Conservation (phyloP, 2,888 invertebrate genomes). For the Endotricha flammealis region DNA sequence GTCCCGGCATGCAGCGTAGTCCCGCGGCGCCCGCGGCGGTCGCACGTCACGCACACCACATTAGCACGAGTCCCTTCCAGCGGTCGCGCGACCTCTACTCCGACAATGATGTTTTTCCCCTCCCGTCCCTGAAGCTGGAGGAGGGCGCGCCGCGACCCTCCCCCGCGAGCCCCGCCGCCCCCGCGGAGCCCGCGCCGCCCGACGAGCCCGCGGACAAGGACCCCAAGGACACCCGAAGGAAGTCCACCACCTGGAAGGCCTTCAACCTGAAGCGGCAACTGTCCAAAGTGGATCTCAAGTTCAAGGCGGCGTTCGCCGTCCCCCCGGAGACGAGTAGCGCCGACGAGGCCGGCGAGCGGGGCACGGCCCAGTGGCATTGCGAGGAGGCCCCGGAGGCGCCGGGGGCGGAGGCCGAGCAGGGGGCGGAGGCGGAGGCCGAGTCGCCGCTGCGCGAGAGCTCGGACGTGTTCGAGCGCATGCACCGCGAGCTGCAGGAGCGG, state of each 20-base stretch:
- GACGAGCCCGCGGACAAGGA: constrained; percentile 33
- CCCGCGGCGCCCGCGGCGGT: constrained; percentile 7
- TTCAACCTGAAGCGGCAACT: constrained; percentile 90
- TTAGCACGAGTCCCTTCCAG: constrained; percentile 20
- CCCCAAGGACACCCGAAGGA: constrained; percentile 73
- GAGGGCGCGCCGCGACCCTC: constrained; percentile 23
- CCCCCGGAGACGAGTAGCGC: constrained; percentile 57
- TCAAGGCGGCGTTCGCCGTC: constrained; percentile 81
- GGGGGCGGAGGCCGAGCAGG: constrained; percentile 27
- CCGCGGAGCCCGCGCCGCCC: constrained; percentile 25
- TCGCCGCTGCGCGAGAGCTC: constrained; percentile 59
- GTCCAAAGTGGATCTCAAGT: constrained; percentile 86
- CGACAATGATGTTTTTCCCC: constrained; percentile 56
- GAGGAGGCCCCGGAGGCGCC: constrained; percentile 36
- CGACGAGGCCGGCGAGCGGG: constrained; percentile 35
- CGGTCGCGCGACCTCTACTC: constrained; percentile 32
- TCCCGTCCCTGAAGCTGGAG: constrained; percentile 28
- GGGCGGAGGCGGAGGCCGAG: constrained; percentile 24
- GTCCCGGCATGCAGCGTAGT: constrained; percentile 37
- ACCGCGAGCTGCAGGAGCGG: constrained; percentile 55
- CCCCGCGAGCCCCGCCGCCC: constrained; percentile 25
- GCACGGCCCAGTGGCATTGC: constrained; percentile 33
- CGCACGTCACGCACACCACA: constrained; percentile 17
- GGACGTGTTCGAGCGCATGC: constrained; percentile 64
- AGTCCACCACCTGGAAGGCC: constrained; percentile 85